Evolutionary conservation across 2,888 invertebrate species (phyloP).

Genomic region (Dasypogon diadema): DNA sequence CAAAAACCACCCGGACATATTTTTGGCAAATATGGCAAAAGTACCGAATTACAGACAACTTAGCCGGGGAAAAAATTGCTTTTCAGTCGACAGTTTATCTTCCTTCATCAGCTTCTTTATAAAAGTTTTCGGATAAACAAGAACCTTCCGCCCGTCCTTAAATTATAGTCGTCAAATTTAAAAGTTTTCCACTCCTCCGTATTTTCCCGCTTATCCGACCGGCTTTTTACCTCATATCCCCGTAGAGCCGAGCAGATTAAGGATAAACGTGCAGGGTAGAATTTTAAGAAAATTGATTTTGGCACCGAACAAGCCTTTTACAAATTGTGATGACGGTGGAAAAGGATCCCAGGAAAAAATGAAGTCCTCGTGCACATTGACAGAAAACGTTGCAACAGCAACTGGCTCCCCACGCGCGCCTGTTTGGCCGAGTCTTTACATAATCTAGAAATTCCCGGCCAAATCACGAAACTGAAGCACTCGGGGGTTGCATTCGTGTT

Average conservation of each 20-base stretch:
- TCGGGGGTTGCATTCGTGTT: constrained; percentile 3
- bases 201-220: background rate
- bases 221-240: constrained; percentile 19
- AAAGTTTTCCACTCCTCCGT: constrained; percentile 34
- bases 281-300: constrained; percentile 37
- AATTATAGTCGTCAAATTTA: constrained; percentile 42
- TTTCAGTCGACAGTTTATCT: constrained; percentile 45
- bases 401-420: background rate
- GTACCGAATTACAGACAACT: constrained; percentile 7
- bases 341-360: constrained; percentile 3
- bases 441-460: constrained; percentile 13
- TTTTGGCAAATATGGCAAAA: constrained; percentile 41
- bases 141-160: constrained; percentile 17
- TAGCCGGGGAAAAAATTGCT: constrained; percentile 4
- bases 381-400: constrained; percentile 13
- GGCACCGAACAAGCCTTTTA: constrained; percentile 36
- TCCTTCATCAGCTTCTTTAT: constrained; percentile 43
- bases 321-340: constrained; percentile 38
- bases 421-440: constrained; percentile 6
- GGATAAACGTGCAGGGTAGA: constrained; percentile 26
- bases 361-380: constrained; percentile 24
- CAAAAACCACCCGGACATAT: constrained; percentile 34
- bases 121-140: constrained; percentile 40
- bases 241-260: constrained; percentile 10
- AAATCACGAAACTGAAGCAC: constrained; percentile 11